Evolutionary conservation across 2,888 invertebrate species (phyloP), one percentile per base, ranked within the genome.

Genomic region (Phyto melanocephala): DNA sequence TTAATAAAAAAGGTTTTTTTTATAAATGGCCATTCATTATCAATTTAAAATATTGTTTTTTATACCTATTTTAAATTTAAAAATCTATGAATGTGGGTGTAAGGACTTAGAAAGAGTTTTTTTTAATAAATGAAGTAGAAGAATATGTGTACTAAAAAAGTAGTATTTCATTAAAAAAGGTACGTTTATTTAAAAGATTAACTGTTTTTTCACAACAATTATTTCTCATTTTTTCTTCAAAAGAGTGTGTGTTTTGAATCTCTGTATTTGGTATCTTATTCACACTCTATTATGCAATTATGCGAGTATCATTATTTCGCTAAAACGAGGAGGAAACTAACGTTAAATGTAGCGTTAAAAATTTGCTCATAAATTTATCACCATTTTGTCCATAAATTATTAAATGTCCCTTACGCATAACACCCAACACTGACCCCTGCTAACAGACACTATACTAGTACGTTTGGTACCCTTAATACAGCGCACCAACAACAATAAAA

Each of bases 341-440:
- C 56, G 74, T 85, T 87, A 85, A 88, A 88, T 90, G 90, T 88
- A 85, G 88, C 89, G 90, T 90, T 88, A 88, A 90, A 88, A 89
- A 89, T 89, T 86, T 85, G 86, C 86, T 86, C 89, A 90, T 89
- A 89, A 90, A 89, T 89, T 87, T 87, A 85, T 84, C 83, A 86
- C 84, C 79, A 71, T 71, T 89, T 87, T 85, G 87, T 85, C 85
- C 89, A 90, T 90, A 90, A 90, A 89, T 89, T 88, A 86, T 85
- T 80, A 80, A 87, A 85, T 76, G 80, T 63, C 75, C 56, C 35
- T 40, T 62, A 76, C 68, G 72, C 75, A 63, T 11, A 50, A 28
- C 28, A 28, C 28, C 28, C 40, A 58, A 22, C n/a, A 60, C 40
- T 58, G 50, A 56, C 60, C 68, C 33, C 7, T 35, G 28, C 65